Conservation (phyloP, 2,113 vertebrate species). For the Emydura subglobosa region DNA sequence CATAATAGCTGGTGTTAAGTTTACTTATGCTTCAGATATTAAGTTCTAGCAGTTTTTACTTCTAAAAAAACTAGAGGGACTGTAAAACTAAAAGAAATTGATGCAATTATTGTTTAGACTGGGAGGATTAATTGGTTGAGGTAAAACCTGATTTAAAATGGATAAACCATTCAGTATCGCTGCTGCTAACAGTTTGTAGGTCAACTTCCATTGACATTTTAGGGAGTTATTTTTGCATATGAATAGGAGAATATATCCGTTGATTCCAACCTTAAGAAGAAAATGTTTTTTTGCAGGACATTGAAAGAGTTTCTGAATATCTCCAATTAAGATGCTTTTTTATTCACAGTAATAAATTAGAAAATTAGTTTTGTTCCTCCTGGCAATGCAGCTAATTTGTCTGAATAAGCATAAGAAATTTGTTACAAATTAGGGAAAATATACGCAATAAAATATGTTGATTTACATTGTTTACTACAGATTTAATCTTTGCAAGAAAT, state of each 20-base stretch:
- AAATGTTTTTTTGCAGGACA: not conserved
- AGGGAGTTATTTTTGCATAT: not conserved
- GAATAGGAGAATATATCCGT: not conserved
- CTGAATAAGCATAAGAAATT: conserved; percentile 10
- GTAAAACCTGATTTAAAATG: not conserved
- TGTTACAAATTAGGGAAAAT: conserved; percentile 37
- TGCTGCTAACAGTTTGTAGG: not conserved
- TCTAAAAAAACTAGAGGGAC: not conserved
- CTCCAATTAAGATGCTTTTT: conserved; percentile 19
- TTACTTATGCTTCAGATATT: fast-evolving
- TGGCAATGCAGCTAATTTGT: conserved; percentile 5
- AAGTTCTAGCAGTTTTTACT: not conserved
- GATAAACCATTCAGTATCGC: not conserved
- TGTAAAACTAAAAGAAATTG: not conserved
- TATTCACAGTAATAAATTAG: not conserved
- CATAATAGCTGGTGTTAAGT: not conserved
- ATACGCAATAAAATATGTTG: not conserved
- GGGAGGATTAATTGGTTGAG: not conserved
- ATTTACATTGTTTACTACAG: conserved; percentile 25
- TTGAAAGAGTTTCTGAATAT: conserved; percentile 8
- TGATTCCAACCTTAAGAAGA: not conserved
- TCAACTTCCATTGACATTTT: not conserved
- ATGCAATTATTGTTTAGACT: not conserved
- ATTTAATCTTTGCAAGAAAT: not conserved
- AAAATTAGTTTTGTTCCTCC: conserved; percentile 13